Evolutionary conservation across 2,888 invertebrate genomes (phyloP), one percentile per base, ranked within the genome.

Genomic region (Eretmocerus hayati): DNA sequence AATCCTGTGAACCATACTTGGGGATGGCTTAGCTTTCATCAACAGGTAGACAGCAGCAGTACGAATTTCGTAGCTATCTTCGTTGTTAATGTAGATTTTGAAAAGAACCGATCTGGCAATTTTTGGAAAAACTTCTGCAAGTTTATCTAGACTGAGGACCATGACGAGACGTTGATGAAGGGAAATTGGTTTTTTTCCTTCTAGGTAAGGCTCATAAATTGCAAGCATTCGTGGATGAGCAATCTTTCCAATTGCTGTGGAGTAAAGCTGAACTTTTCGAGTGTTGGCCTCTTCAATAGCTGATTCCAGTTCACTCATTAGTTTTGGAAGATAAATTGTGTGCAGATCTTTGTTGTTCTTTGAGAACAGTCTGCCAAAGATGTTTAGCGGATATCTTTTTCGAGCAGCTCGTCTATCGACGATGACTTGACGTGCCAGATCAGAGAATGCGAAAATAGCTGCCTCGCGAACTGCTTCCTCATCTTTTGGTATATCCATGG

Each of bases 1-100:
- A 80, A 87, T 83, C 23, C 79, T 75, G 70, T 83, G 81, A 62
- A 86, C 77, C 77, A 85, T 80, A 13, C 73, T 72, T 18, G 74
- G 67, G 8, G 81, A 76, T 23, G 85, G 85, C 35, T 74, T 72
- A 13, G 79, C 75, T 58, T 72, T 74, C 72, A 84, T 79, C 50
- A 86, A 68, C 43, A 76, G 73, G 47, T 75, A 75, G 1, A 83
- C 78, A 38, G 85, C 83, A 40, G 80, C 78, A 36, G 79, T 77
- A 60, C 87, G 79, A 6, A 85, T 75, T 72, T 83, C 81, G 55
- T 80, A 77, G 16, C 74, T 67, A 60, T 86, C 86, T 48, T 77
- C 80, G 5, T 75, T 72, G 63, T 86, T 86, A 60, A 77, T 76
- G 63, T 84, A 79, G 42, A 85, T 78, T 61, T 79, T 83, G 73